A percentile compares a stretch with the other conserved stretches of the same genome.
Conservation (phyloP, 35 echinoderm and acorn worm species). For the Nesometra sesokonis region DNA sequence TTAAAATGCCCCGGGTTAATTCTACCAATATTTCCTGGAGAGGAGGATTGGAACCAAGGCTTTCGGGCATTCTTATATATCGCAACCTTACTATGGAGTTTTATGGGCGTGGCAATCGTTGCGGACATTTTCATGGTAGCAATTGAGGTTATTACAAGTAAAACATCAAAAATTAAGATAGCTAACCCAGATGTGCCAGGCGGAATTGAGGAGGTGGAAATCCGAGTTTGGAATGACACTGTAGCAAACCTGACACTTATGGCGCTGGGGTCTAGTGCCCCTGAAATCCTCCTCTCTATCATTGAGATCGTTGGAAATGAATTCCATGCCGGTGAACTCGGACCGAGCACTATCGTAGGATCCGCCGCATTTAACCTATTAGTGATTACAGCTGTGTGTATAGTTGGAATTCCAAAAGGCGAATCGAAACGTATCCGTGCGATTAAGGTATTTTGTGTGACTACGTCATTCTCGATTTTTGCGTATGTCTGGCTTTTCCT, state of each 20-base stretch:
- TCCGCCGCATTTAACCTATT: constrained; percentile 91
- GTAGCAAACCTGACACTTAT: constrained; percentile 97
- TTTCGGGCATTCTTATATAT: constrained; percentile 64
- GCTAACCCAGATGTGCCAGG: constrained; percentile 40
- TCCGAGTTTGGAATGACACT: constrained; percentile 89
- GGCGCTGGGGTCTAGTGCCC: constrained; percentile 78
- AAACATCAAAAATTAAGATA: constrained; percentile 45
- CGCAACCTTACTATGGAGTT: constrained; percentile 60
- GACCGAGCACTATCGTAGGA: constrained; percentile 79
- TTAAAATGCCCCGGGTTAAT: constrained; percentile 17
- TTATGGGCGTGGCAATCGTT: constrained; percentile 82
- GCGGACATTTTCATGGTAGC: constrained; percentile 96
- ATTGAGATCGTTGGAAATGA: constrained; percentile 74
- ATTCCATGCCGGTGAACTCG: constrained; percentile 70
- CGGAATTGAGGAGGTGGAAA: constrained; percentile 78
- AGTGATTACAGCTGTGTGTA: constrained; percentile 66
- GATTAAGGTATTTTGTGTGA: constrained; percentile 82
- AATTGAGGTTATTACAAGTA: constrained; percentile 96
- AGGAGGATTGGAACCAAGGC: constrained; percentile 53
- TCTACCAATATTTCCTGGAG: constrained; percentile 57
- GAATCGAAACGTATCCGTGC: constrained; percentile 49
- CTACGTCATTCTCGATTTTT: constrained; percentile 74
- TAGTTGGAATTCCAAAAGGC: constrained; percentile 45
- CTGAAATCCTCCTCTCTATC: constrained; percentile 75
- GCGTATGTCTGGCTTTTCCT: constrained; percentile 91